Conservation (phyloP, 2,797 vertebrate species). For the Syncerus caffer region DNA sequence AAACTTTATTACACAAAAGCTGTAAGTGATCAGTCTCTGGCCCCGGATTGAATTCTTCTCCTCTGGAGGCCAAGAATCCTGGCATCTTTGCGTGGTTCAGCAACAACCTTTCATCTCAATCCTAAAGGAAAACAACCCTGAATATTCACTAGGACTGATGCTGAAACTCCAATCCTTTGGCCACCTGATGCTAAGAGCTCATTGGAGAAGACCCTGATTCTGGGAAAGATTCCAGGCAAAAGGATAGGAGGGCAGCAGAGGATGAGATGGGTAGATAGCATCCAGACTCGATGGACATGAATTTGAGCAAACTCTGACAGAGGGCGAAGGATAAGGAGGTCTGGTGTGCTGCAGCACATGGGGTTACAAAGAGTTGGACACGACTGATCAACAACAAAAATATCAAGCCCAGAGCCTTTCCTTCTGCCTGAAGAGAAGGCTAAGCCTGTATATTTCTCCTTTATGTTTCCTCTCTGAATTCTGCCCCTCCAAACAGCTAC, state of each 20-base stretch:
- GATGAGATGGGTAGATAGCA: background rate
- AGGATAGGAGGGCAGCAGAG: background rate
- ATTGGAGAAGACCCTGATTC: background rate
- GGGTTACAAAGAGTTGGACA: background rate
- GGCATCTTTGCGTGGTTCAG: no score
- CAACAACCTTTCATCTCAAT: background rate
- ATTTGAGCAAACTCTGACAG: background rate
- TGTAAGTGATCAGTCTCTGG: no score
- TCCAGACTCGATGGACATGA: background rate
- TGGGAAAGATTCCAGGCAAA: background rate
- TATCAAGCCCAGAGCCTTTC: background rate
- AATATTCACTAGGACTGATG: background rate
- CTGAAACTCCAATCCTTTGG: background rate
- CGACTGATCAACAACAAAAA: background rate
- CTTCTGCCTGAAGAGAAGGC: background rate
- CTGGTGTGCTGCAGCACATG: background rate
- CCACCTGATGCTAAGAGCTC: background rate
- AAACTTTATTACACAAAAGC: no score
- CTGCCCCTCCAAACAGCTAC: background rate
- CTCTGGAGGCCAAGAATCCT: no score
- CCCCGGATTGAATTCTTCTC: no score
- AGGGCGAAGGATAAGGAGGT: background rate
- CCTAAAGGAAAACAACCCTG: background rate
- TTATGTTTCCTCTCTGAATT: background rate
- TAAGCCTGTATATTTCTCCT: background rate